These are phyloP conservation scores for Stegana nigrithorax DNA, from an alignment of 2,888 invertebrate genomes.

Conservation along the genomic window DNA sequence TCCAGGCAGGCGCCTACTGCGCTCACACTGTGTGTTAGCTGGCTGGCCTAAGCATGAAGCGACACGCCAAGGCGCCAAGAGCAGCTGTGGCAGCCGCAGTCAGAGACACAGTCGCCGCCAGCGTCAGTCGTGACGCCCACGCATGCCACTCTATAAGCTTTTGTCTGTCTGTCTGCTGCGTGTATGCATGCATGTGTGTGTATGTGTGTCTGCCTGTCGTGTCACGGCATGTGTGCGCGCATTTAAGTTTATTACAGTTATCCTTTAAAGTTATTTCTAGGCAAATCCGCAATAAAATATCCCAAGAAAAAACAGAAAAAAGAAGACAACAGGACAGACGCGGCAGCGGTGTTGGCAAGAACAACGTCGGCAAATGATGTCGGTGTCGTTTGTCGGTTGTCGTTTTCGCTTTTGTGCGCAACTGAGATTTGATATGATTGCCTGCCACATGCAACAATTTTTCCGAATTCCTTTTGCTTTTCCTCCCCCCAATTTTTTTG, in stretches of 20 bases:
- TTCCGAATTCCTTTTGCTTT: too few species aligned
- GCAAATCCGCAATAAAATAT: slow-evolving; percentile 52
- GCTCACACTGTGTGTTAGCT: too few species aligned
- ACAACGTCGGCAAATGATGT: too few species aligned
- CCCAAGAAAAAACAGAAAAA: too few species aligned
- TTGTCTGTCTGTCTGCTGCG: too few species aligned
- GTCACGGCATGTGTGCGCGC: background rate
- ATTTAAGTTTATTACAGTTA: slow-evolving; percentile 54
- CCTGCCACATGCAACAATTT: slow-evolving; percentile 34
- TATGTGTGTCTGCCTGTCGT: background rate
- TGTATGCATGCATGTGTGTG: background rate
- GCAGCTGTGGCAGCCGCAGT: too few species aligned
- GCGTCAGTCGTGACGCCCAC: slow-evolving; percentile 16
- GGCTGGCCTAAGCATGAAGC: too few species aligned
- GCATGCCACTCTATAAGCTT: background rate
- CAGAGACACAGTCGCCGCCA: too few species aligned
- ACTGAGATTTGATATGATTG: slow-evolving; percentile 44
- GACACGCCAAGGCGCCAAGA: slow-evolving; percentile 12
- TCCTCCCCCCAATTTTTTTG: too few species aligned
- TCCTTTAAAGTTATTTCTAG: slow-evolving; percentile 47
- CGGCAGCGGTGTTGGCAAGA: slow-evolving; percentile 1
- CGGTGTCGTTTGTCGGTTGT: too few species aligned
- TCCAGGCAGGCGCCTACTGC: too few species aligned
- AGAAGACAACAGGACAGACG: too few species aligned
- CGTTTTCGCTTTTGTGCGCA: slow-evolving; percentile 43